These are phyloP conservation scores for Erythrocebus patas DNA, from an alignment of 2,113 vertebrate species.

Conservation along the genomic window DNA sequence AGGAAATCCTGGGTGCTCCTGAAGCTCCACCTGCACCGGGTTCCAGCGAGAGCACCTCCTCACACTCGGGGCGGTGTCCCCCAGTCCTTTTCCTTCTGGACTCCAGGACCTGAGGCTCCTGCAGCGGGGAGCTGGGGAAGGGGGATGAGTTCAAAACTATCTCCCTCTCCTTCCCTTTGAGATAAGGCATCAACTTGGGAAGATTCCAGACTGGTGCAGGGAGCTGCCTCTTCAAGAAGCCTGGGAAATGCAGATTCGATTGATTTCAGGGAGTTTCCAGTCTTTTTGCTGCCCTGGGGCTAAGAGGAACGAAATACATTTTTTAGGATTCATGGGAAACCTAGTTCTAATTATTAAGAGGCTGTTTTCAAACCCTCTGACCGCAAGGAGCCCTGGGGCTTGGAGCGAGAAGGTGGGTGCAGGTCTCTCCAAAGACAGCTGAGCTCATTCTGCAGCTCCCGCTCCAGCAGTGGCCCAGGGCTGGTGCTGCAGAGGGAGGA, in stretches of 20 bases:
- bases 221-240: neutral
- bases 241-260: neutral
- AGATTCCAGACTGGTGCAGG: neutral
- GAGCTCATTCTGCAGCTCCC: neutral
- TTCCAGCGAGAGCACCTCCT: no score
- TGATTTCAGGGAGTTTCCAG: neutral
- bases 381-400: neutral
- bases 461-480: neutral
- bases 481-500: neutral
- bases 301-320: no score
- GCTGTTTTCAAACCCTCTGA: neutral
- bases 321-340: neutral
- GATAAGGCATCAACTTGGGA: neutral
- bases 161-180: neutral
- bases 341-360: neutral
- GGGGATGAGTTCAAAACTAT: neutral
- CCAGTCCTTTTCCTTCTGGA: neutral
- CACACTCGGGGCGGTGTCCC: rapidly evolving
- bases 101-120: neutral
- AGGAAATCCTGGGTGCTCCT: rapidly evolving
- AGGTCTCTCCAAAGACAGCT: neutral
- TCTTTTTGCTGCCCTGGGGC: neutral
- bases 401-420: neutral
- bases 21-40: rapidly evolving
- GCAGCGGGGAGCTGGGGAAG: rapidly evolving